Conservation (phyloP, 2,888 invertebrate genomes). For the Zaprionus bogoriensis region DNA sequence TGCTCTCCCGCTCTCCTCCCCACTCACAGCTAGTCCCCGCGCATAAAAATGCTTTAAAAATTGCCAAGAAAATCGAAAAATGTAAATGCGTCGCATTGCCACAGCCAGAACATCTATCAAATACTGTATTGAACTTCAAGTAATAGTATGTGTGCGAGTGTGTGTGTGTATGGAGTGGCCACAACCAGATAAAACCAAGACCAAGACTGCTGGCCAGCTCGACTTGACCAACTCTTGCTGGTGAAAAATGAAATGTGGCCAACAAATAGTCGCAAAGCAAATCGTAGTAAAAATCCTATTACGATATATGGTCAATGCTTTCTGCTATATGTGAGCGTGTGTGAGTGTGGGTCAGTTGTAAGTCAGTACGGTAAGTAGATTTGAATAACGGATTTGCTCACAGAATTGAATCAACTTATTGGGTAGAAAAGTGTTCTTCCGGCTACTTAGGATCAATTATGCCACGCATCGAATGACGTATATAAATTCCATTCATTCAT, state of each 20-base stretch:
- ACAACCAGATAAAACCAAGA: constrained; percentile 46
- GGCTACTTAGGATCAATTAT: constrained; percentile 15
- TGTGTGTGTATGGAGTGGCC: constrained; percentile 4
- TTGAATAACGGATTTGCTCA: constrained; percentile 53
- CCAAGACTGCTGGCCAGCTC: constrained; percentile 3
- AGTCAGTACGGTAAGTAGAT: constrained; percentile 63
- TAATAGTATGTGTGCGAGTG: background rate
- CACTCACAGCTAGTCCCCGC: constrained; percentile 13
- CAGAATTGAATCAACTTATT: constrained; percentile 44
- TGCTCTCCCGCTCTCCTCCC: constrained; percentile 5
- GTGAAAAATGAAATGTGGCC: constrained; percentile 53
- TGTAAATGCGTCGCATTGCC: constrained; percentile 68
- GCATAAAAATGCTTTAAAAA: constrained; percentile 40
- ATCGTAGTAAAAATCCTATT: constrained; percentile 62
- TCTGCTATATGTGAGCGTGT: constrained; percentile 2
- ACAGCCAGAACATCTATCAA: constrained; percentile 70
- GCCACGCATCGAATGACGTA: constrained; percentile 6
- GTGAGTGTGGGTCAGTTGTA: constrained; percentile 32
- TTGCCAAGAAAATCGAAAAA: constrained; percentile 47
- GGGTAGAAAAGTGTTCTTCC: constrained; percentile 7
- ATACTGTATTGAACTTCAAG: constrained; percentile 51
- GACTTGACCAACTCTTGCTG: constrained; percentile 30
- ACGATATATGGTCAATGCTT: constrained; percentile 34
- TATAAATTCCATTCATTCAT: constrained; percentile 1
- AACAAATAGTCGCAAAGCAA: constrained; percentile 26